Conservation (phyloP, 2,797 vertebrate species). For the Pangasius macronema region DNA sequence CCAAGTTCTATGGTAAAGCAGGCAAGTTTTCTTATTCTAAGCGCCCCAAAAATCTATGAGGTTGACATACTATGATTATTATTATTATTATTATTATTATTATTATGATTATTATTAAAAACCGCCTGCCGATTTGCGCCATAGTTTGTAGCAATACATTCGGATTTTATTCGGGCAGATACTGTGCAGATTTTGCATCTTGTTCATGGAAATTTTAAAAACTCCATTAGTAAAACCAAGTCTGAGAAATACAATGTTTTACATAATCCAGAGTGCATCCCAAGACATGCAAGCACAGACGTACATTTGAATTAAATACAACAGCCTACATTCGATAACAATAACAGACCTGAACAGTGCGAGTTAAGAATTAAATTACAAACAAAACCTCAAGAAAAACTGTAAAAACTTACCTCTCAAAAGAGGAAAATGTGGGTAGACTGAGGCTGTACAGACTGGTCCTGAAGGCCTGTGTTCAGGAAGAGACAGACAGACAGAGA, state of each 20-base stretch:
- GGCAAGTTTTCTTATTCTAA: constrained; percentile 21
- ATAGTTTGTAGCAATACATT: background rate
- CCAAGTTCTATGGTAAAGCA: background rate
- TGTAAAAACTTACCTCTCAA: constrained; percentile 51
- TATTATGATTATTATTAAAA: constrained; percentile 15
- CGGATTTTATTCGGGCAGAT: background rate
- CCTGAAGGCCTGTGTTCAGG: constrained; percentile 51
- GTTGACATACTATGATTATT: background rate
- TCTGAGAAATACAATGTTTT: background rate
- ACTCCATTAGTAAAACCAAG: background rate
- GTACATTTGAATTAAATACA: constrained; percentile 12
- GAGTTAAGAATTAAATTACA: constrained; percentile 2
- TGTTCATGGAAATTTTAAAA: background rate
- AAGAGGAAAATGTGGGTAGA: constrained; percentile 35
- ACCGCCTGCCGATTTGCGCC: background rate
- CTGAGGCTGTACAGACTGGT: constrained; percentile 43
- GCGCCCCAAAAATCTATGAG: background rate
- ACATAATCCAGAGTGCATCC: background rate
- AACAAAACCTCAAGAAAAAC: constrained; percentile 22
- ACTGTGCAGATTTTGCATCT: background rate
- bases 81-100: background rate
- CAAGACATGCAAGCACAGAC: background rate
- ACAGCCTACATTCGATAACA: background rate
- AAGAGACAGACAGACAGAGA: constrained; percentile 43
- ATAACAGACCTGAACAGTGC: background rate